Evolutionary conservation across 92 coral and sea anemone species (phyloP), one percentile per base, ranked within the genome.

Genomic region (Diadumene lineata): DNA sequence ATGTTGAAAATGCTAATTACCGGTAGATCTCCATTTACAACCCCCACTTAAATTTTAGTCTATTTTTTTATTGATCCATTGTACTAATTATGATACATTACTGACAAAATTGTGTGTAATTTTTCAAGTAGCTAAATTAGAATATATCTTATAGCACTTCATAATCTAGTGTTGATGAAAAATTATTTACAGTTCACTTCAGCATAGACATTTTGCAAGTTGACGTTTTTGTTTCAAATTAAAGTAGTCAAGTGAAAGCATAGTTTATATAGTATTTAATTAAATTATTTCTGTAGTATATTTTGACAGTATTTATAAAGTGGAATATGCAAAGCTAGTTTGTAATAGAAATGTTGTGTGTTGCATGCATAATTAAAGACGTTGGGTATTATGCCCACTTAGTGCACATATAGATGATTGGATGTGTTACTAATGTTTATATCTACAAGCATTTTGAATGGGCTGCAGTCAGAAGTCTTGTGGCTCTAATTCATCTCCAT

Each of bases 401-500:
- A 28, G 43, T 58, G 23, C 21, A 27, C 6, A 21, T 30, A 23
- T 31, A 0, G 1, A 1, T 62, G 68, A 31, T 62, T 62, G 68
- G 68, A 6, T 62, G 43, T 28, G 18, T 62, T 23, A 2, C 31
- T 30, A 19, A 23, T 62, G 23, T 62, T 62, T 28, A 62, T 28
- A 29, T 62, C 31, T 60, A 18, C 65, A 21, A 60, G 65, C 32
- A 27, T 2, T 60, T 62, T 62, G 15, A 28, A 38, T 62, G 68
- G 43, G 30, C 21, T 10, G 1, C 18, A 62, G 15, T 58, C 17
- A 26, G 17, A 58, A 25, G 26, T 30, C 31, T 26, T 62, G 68
- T 60, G 65, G 65, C 33, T 32, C 19, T 30, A 28, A 34, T 66
- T 66, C 19, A 53, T 53, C 71, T 34, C 15, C 30, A 66, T 34